Base-by-base conservation (phyloP, 92 coral and sea anemone species). In the Parazoanthus darwini region DNA sequence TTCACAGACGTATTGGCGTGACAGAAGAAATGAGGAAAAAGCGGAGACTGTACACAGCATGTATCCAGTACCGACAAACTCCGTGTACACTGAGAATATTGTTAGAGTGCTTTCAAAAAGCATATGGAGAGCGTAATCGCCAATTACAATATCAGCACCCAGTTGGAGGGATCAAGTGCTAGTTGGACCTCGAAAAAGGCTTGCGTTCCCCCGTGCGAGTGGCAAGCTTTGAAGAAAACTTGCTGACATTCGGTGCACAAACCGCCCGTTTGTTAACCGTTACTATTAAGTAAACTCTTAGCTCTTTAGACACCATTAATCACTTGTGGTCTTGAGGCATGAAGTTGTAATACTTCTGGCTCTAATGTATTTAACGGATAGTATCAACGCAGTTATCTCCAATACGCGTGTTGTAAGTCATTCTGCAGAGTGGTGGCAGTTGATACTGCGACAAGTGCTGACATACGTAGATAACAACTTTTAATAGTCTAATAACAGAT, bases 21-120 rank as follows among this genome's bases (percentile, higher is more conserved):
- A 23, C 8, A 11, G 36, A 25, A 9, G 6, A 43, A 44, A 4
- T 75, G 46, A 37, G 42, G 16, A 22, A 75, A 2, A 76, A 14
- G 42, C 50, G 26, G 20, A 54, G 58, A 51, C 11, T 6, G 59
- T 11, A 54, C 16, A 51, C 48, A 4, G 33, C 82, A 78, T 25
- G 66, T 9, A 5, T 14, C 8, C 25, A 48, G 67, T 79, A 36
- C 58, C 35, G 26, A 15, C 37, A 3, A 79, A 48, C 33, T 5
- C 37, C 15, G 20, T 79, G 37, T 33, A 20, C 22, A 22, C 36
- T 29, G 11, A n/a, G 82, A 79, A 79, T 48, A 15, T 50, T 0
- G 10, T 16, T 16, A 37, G 80, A 22, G 44, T 46, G 66, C 82
- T 79, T 79, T 79, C 66, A 25, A 46, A 50, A 79, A 50, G 82